Base-by-base conservation (phyloP, 53 echinoderm and acorn worm genomes). In the Apostichopus leukothele region DNA sequence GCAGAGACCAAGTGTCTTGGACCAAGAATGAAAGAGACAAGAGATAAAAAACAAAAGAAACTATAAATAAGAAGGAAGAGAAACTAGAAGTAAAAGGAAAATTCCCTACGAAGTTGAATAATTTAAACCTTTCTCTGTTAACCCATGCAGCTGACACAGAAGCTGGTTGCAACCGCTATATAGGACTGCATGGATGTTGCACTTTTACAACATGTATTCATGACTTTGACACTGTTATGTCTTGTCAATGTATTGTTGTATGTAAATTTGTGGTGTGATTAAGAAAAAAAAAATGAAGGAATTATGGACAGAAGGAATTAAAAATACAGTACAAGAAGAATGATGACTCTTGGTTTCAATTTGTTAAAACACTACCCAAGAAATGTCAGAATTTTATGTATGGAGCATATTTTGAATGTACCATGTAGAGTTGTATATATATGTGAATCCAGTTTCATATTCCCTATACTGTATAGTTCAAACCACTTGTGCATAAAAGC, bases 181-280 rank as follows among this genome's bases (percentile, higher is more conserved):
- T 79, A 54, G 20, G 52, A 55, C 27, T 79, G 51, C 18, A 53
- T 79, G n/a, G 52, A n/a, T 9, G 19, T 18, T 51, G 79, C 16
- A 16, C 19, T 26, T 77, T 79, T 53, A 79, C 54, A 53, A 54
- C 54, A 5, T 79, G 79, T 54, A 53, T 79, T 79, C 79, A 79
- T 79, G 79, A 79, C 79, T 79, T 25, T 54, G 20, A 54, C 79
- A 79, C 79, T 5, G 79, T 79, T 79, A 53, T n/a, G 79, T 54
- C 79, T 53, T 4, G 52, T 52, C 79, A 79, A 52, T 52, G 52
- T 20, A 79, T 18, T 20, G 13, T 68, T 1, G 5, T 71, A 71
- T 71, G 71, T 19, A 71, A 71, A 71, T 71, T 5, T 71, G 18
- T 18, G 16, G 71, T 13, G 71, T 71, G 71, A 19, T n/a, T 71